Evolutionary conservation across 2,797 vertebrate genomes (phyloP).

Genomic region (Numenius phaeopus): DNA sequence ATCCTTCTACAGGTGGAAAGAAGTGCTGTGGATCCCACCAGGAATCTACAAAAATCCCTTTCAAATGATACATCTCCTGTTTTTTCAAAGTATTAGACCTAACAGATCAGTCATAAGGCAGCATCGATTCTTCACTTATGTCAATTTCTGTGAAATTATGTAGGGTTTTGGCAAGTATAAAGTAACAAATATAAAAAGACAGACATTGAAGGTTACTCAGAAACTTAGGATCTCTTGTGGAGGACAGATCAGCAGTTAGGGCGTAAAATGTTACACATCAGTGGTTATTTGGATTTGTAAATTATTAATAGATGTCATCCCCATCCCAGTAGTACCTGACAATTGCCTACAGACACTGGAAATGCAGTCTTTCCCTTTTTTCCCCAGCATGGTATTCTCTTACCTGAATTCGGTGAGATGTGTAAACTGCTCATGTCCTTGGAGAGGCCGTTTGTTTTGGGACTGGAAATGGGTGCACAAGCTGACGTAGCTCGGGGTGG

Average conservation of each 20-base stretch:
- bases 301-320: neutral
- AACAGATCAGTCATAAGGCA: rapidly evolving
- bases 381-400: rapidly evolving
- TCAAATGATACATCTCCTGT: neutral
- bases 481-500: slow-evolving; percentile 93
- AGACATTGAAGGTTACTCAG: neutral
- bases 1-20: neutral
- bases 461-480: slow-evolving; percentile 87
- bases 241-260: neutral
- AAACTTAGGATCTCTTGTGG: neutral
- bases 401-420: slow-evolving; percentile 90
- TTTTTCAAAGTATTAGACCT: neutral
- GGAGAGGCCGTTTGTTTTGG: slow-evolving; percentile 92
- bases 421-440: slow-evolving; percentile 96
- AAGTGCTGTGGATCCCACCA: neutral
- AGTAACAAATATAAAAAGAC: neutral
- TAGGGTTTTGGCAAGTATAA: neutral
- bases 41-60: neutral
- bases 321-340: rapidly evolving
- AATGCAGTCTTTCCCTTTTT: neutral
- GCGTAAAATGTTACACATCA: neutral
- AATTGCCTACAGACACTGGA: neutral
- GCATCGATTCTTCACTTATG: neutral
- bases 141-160: neutral
- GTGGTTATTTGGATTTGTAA: neutral